Evolutionary conservation across 1,140 invertebrate species (phyloP).

Genomic region (Drosophila fuyamai): DNA sequence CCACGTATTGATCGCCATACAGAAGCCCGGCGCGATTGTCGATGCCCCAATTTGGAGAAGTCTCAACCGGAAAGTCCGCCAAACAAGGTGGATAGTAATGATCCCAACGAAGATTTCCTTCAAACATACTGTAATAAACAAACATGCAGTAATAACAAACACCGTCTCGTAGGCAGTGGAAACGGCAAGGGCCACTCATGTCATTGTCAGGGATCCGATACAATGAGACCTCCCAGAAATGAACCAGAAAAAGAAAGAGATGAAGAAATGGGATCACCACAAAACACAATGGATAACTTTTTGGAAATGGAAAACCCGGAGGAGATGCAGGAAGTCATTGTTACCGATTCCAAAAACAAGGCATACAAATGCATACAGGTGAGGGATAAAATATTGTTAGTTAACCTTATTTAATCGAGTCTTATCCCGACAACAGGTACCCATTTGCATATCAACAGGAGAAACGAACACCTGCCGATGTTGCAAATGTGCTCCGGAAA

Average conservation of each 20-base stretch:
- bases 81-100: not conserved
- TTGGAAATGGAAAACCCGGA: too few relatives aligned
- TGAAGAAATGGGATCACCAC: not conserved
- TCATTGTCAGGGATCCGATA: not conserved
- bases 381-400: not conserved
- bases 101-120: not conserved
- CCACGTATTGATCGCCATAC: not conserved
- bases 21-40: not conserved
- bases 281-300: not conserved
- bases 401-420: too few relatives aligned
- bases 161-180: not conserved
- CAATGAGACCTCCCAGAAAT: too few relatives aligned
- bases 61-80: not conserved
- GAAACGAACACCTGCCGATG: not conserved
- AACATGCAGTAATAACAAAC: too few relatives aligned
- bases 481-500: not conserved
- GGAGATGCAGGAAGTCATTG: slow-evolving; percentile 1
- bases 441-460: slow-evolving; percentile 21
- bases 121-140: not conserved
- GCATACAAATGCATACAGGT: slow-evolving; percentile 20
- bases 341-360: slow-evolving; percentile 23
- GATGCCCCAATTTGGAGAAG: not conserved
- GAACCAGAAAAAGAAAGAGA: not conserved
- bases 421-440: not conserved
- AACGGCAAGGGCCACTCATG: not conserved